Percentiles rank a stretch among this genome's conserved stretches.
Conservation (phyloP, 2,888 invertebrate species). For the Dicranocentrus wangi region DNA sequence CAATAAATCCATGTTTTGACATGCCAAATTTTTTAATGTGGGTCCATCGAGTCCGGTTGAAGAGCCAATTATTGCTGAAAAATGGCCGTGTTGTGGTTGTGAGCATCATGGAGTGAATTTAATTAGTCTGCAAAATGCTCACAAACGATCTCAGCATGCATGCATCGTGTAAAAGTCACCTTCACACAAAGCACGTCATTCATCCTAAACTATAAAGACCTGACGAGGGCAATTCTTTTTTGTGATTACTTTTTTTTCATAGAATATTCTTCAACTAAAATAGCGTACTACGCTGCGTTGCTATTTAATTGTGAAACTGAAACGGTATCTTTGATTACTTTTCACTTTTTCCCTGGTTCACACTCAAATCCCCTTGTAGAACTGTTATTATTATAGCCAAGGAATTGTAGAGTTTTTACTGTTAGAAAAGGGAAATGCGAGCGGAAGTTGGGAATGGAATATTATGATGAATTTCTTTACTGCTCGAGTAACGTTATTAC, state of each 20-base stretch:
- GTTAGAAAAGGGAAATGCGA: constrained; percentile 38
- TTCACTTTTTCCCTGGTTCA: constrained; percentile 36
- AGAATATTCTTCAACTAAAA: no score
- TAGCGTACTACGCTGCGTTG: no score
- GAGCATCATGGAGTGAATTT: constrained; percentile 8
- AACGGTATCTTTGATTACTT: constrained; percentile 51
- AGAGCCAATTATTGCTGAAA: constrained; percentile 13
- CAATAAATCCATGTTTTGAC: no score
- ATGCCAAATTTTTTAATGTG: no score
- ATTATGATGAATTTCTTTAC: no score
- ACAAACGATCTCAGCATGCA: constrained; percentile 16
- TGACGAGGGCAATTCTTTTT: no score
- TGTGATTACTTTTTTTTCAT: no score
- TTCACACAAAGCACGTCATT: no score
- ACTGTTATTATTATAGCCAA: not conserved
- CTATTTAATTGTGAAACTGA: constrained; percentile 13
- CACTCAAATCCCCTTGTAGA: no score
- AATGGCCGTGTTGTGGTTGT: not conserved
- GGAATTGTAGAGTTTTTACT: not conserved
- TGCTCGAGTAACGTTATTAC: no score
- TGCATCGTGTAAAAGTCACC: constrained; percentile 21
- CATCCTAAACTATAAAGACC: no score
- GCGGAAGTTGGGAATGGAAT: constrained; percentile 38
- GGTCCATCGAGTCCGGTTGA: no score
- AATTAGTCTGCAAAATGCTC: not conserved